phyloP scores from a whole-genome alignment of 2,113 vertebrate genomes.

The Phainopepla nitens region DNA sequence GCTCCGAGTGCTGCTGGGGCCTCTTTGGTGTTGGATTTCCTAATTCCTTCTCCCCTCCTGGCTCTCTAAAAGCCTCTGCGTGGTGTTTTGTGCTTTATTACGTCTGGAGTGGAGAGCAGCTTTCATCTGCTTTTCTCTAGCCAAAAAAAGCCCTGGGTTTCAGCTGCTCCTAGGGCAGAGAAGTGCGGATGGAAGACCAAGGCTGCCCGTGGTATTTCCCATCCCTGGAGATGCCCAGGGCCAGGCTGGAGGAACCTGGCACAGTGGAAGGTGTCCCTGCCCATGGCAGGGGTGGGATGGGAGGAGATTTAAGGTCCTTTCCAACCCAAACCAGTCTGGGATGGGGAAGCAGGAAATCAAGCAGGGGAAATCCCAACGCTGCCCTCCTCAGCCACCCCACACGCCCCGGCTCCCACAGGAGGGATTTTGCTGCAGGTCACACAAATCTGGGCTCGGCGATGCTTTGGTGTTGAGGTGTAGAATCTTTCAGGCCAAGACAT shows the following conservation, averaged over 20 bases:
- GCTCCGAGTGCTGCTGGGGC: not conserved
- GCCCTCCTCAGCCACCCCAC: accelerated
- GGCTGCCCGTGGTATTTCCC: not conserved
- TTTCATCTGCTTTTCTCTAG: not conserved
- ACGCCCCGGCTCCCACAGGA: accelerated
- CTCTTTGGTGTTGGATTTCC: not conserved
- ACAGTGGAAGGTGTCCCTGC: not conserved
- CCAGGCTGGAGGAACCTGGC: not conserved
- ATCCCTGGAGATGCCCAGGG: not conserved
- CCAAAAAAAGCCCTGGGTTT: not conserved
- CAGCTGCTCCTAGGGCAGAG: not conserved
- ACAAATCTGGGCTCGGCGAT: not conserved
- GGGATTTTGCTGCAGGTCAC: not conserved
- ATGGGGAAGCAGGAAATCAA: not conserved
- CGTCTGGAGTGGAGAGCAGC: not conserved
- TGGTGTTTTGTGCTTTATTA: not conserved
- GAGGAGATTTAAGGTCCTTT: not conserved
- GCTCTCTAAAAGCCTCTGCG: not conserved
- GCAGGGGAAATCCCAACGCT: accelerated
- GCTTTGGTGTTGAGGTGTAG: not conserved
- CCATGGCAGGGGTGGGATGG: not conserved
- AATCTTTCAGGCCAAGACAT: not conserved
- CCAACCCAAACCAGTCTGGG: not conserved
- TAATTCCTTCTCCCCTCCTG: not conserved
- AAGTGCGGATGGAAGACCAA: not conserved